These are phyloP conservation scores for Oxyteleia sp. DNA, from an alignment of 2,888 invertebrate genomes.

Conservation along the genomic window DNA sequence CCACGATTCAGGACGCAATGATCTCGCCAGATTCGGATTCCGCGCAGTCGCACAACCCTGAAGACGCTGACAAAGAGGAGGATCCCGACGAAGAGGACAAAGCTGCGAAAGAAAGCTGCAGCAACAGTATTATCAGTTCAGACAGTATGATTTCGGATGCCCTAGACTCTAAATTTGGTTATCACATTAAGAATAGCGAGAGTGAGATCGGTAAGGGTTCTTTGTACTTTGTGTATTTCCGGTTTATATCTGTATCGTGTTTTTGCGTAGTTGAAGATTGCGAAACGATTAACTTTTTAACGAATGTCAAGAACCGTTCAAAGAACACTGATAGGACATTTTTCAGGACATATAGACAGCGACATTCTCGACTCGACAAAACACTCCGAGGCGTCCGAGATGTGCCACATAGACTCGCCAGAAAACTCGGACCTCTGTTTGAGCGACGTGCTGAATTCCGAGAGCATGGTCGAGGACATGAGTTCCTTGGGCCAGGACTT, in stretches of 20 bases:
- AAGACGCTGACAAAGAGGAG: constrained; percentile 74
- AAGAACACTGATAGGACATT: no score
- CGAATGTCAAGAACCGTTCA: no score
- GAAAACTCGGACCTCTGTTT: constrained; percentile 92
- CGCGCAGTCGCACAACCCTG: constrained; percentile 78
- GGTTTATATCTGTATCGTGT: no score
- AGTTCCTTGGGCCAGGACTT: constrained; percentile 92
- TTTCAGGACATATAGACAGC: constrained; percentile 84
- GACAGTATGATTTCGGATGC: constrained; percentile 83
- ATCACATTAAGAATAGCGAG: constrained; percentile 82
- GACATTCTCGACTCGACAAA: constrained; percentile 85
- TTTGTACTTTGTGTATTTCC: constrained; percentile 29
- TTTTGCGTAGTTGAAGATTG: no score
- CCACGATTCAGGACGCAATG: constrained; percentile 84
- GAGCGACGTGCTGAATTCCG: constrained; percentile 93
- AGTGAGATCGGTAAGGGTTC: constrained; percentile 84
- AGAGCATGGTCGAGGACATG: constrained; percentile 93
- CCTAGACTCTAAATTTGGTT: constrained; percentile 81
- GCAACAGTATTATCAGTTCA: constrained; percentile 83
- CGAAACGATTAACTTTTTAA: no score
- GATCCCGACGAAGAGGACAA: constrained; percentile 64
- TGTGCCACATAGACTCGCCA: constrained; percentile 94
- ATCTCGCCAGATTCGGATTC: constrained; percentile 85
- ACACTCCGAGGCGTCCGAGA: constrained; percentile 85
- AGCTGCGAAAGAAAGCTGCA: constrained; percentile 79